These are phyloP conservation scores for Hormaphis cornu DNA, from an alignment of 1,140 invertebrate genomes.

Conservation along the genomic window DNA sequence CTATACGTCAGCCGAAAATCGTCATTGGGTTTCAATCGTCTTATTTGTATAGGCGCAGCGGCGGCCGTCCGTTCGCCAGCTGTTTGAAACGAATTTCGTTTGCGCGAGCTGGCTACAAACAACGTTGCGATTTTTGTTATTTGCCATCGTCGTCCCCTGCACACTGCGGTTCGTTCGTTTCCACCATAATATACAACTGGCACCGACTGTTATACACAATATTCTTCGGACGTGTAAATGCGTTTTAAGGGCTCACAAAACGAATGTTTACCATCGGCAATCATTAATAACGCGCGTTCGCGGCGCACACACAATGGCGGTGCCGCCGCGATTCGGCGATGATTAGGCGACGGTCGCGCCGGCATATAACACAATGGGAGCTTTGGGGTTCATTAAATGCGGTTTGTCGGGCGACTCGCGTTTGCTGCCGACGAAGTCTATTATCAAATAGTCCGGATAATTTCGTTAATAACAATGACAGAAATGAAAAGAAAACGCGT, in stretches of 20 bases:
- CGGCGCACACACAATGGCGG: constrained; percentile 3
- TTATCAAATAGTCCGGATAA: constrained; percentile 32
- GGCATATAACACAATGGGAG: constrained; percentile 22
- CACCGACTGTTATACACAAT: too few species aligned
- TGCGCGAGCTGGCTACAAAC: too few species aligned
- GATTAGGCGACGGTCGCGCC: constrained; percentile 29
- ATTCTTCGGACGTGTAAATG: background rate
- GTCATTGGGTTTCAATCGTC: too few species aligned
- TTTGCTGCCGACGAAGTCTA: constrained; percentile 9
- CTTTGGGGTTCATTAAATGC: constrained; percentile 30
- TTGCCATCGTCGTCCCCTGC: too few species aligned
- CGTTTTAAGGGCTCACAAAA: constrained; percentile 31
- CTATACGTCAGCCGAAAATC: too few species aligned
- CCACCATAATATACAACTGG: too few species aligned
- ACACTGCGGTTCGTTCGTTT: too few species aligned
- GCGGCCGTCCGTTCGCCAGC: too few species aligned
- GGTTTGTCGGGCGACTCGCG: constrained; percentile 24
- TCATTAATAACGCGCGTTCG: constrained; percentile 24
- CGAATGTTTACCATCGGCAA: constrained; percentile 21
- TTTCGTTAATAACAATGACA: constrained; percentile 33
- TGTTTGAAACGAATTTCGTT: too few species aligned
- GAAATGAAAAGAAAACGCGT: constrained; percentile 27
- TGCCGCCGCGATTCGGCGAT: constrained; percentile 26
- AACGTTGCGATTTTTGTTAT: too few species aligned
- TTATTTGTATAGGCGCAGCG: too few species aligned